A percentile compares a stretch with the other conserved stretches of the same genome.
Conservation (phyloP, 2,888 invertebrate genomes). For the Netelia melanura region DNA sequence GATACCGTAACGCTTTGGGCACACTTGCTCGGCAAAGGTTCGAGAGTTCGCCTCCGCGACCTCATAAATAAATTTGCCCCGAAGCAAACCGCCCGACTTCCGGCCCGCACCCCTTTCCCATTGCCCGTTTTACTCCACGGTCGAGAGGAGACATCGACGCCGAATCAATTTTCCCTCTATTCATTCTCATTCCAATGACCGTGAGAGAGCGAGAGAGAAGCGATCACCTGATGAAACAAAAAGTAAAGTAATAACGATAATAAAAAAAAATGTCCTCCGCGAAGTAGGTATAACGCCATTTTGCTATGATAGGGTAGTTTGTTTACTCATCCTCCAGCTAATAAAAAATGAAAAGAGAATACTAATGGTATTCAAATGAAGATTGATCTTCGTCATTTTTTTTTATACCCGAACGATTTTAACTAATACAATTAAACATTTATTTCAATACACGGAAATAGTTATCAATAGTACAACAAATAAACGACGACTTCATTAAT, state of each 20-base stretch:
- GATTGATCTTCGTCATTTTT: too few relatives aligned
- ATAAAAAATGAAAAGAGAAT: too few relatives aligned
- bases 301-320: too few relatives aligned
- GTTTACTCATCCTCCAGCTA: too few relatives aligned
- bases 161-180: conserved; percentile 62
- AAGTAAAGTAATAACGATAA: background rate
- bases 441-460: too few relatives aligned
- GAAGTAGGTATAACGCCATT: too few relatives aligned
- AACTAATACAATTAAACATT: too few relatives aligned
- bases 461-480: too few relatives aligned
- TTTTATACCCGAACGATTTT: too few relatives aligned
- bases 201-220: background rate
- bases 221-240: conserved; percentile 38
- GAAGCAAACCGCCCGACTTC: conserved; percentile 22
- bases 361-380: too few relatives aligned
- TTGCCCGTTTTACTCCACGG: conserved; percentile 8
- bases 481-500: too few relatives aligned
- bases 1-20: conserved; percentile 57
- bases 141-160: conserved; percentile 53
- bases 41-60: conserved; percentile 56
- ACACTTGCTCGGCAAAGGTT: conserved; percentile 60
- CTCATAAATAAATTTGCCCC: conserved; percentile 68
- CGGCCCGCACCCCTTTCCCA: conserved; percentile 27
- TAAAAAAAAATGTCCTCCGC: background rate
- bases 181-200: conserved; percentile 42